phyloP scores from a whole-genome alignment of 1,140 invertebrate genomes.

The Procambarus clarkii region DNA sequence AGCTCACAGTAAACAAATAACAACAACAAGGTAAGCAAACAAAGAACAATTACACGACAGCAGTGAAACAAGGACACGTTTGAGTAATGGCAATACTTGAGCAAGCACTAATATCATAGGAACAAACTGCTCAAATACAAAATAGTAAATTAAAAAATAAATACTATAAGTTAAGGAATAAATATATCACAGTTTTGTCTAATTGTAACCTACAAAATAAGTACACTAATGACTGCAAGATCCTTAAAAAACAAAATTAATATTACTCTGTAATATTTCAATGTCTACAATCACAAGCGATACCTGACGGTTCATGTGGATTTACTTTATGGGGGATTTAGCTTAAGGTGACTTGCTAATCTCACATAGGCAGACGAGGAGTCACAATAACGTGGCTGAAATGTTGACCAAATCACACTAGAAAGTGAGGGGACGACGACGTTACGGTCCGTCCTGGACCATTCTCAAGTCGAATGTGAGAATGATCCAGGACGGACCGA shows the following conservation, averaged over 20 bases:
- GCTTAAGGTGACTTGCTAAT: not conserved
- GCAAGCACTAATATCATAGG: conserved; percentile 42
- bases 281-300: conserved; percentile 22
- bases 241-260: conserved; percentile 12
- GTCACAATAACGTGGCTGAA: too few species aligned
- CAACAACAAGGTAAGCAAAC: conserved; percentile 18
- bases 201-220: conserved; percentile 35
- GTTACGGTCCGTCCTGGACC: too few species aligned
- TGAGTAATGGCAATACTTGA: conserved; percentile 25
- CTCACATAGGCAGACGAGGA: not conserved
- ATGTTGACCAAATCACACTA: too few species aligned
- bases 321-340: conserved; percentile 4
- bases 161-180: conserved; percentile 60
- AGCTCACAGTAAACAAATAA: conserved; percentile 34
- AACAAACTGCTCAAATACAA: conserved; percentile 35
- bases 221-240: conserved; percentile 59
- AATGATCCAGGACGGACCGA: too few species aligned
- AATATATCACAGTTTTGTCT: conserved; percentile 54
- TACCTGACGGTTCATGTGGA: conserved; percentile 20
- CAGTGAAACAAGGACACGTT: not conserved
- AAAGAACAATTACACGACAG: conserved; percentile 17
- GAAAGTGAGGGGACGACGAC: too few species aligned
- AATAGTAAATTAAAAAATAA: conserved; percentile 38
- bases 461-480: too few species aligned
- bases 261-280: conserved; percentile 32